Conservation (phyloP, 1,140 invertebrate genomes). For the Heliconius hermathena region DNA sequence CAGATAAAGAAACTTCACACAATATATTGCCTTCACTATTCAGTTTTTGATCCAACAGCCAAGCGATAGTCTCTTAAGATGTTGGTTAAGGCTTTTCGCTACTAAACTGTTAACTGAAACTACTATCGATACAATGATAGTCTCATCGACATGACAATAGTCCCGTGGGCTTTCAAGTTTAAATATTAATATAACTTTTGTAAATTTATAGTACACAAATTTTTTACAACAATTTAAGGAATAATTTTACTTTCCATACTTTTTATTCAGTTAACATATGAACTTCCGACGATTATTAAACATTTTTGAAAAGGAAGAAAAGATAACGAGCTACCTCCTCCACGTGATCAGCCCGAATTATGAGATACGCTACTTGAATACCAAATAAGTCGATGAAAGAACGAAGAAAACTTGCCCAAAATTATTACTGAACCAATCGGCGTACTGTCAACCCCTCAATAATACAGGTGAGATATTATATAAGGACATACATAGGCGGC, state of each 20-base stretch:
- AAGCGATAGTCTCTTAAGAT: too few species aligned
- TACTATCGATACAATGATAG: too few species aligned
- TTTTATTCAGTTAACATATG: neutral
- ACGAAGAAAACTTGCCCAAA: constrained; percentile 19
- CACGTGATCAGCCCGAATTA: constrained; percentile 27
- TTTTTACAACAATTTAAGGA: neutral
- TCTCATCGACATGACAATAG: too few species aligned
- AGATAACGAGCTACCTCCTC: constrained; percentile 24
- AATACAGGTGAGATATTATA: constrained; percentile 20
- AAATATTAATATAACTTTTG: too few species aligned
- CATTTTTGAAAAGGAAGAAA: constrained; percentile 20
- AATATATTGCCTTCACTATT: too few species aligned
- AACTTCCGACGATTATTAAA: constrained; percentile 9
- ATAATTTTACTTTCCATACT: neutral
- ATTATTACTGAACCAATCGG: constrained; percentile 32
- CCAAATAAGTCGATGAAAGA: constrained; percentile 18
- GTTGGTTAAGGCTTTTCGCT: too few species aligned
- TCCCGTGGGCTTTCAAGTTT: too few species aligned
- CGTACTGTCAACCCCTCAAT: constrained; percentile 25
- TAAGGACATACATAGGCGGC: neutral
- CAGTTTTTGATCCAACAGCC: too few species aligned
- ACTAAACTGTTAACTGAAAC: too few species aligned
- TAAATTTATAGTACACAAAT: too few species aligned
- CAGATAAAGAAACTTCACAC: too few species aligned
- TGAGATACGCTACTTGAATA: constrained; percentile 21